Percentiles rank a stretch among this genome's conserved stretches.
Conservation (phyloP, 2,888 invertebrate genomes). For the Spodoptera exigua region DNA sequence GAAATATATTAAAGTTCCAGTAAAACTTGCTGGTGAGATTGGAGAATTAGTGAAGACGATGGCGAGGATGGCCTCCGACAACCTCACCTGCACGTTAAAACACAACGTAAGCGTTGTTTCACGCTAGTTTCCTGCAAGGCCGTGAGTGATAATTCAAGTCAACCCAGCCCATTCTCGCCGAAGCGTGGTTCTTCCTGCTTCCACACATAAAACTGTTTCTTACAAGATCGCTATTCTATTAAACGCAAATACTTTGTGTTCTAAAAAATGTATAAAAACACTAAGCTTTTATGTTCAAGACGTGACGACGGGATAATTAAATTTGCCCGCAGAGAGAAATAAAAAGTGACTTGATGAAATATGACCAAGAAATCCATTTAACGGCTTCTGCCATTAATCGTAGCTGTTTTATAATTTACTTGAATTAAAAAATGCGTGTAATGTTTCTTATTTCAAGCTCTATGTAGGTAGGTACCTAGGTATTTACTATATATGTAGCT, state of each 20-base stretch:
- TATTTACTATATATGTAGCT: too few species aligned
- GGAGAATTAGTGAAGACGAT: too few species aligned
- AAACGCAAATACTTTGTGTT: constrained; percentile 52
- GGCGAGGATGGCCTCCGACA: too few species aligned
- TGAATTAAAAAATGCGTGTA: constrained; percentile 32
- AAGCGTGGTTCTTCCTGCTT: too few species aligned
- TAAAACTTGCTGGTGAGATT: too few species aligned
- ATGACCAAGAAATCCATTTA: constrained; percentile 59
- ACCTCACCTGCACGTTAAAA: too few species aligned
- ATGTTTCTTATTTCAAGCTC: constrained; percentile 15
- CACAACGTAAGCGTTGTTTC: too few species aligned
- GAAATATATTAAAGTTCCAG: too few species aligned
- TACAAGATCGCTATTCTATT: constrained; percentile 20
- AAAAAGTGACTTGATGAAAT: constrained; percentile 58
- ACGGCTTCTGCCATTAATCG: constrained; percentile 45
- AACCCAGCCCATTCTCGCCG: too few species aligned
- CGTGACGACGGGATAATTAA: constrained; percentile 67
- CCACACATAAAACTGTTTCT: constrained; percentile 15
- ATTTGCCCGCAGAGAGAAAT: constrained; percentile 61
- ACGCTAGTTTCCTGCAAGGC: too few species aligned
- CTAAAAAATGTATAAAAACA: constrained; percentile 61
- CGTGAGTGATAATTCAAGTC: too few species aligned
- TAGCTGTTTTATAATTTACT: constrained; percentile 45
- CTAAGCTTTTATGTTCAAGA: constrained; percentile 68
- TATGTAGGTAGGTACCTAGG: neutral